A percentile compares a stretch with the other conserved stretches of the same genome.
These are phyloP conservation scores for Cydia splendana DNA, from an alignment of 1,140 invertebrate genomes.

Conservation along the genomic window DNA sequence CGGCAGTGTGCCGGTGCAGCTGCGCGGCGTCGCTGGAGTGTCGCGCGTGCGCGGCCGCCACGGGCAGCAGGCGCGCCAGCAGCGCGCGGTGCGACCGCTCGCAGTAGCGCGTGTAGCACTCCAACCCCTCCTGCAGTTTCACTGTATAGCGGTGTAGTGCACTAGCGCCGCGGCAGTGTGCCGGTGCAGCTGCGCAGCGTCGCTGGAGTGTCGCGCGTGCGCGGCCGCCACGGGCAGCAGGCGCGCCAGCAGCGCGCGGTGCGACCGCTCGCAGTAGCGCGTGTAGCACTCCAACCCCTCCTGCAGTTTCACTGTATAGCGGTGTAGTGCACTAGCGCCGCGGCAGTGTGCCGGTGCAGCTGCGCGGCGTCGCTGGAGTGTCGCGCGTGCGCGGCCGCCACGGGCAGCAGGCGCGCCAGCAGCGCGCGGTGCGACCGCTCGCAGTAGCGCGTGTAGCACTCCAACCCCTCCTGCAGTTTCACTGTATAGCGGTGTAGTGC, in stretches of 20 bases:
- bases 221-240: slow-evolving; percentile 47
- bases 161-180: slow-evolving; percentile 56
- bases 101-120: slow-evolving; percentile 79
- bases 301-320: slow-evolving; percentile 37
- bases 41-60: slow-evolving; percentile 44
- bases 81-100: slow-evolving; percentile 83
- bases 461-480: neutral
- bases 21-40: slow-evolving; percentile 49
- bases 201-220: slow-evolving; percentile 46
- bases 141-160: slow-evolving; percentile 55
- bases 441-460: slow-evolving; percentile 79
- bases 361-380: slow-evolving; percentile 49
- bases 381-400: slow-evolving; percentile 44
- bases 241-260: slow-evolving; percentile 72
- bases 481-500: neutral
- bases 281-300: too few species aligned
- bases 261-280: slow-evolving; percentile 87
- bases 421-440: slow-evolving; percentile 83
- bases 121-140: neutral
- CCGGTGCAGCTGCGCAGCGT: slow-evolving; percentile 53
- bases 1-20: slow-evolving; percentile 58
- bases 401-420: slow-evolving; percentile 67
- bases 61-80: slow-evolving; percentile 67
- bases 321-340: slow-evolving; percentile 59
- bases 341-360: slow-evolving; percentile 58